Evolutionary conservation across 2,888 invertebrate species (phyloP).

Genomic region (Drosophila helvetica): DNA sequence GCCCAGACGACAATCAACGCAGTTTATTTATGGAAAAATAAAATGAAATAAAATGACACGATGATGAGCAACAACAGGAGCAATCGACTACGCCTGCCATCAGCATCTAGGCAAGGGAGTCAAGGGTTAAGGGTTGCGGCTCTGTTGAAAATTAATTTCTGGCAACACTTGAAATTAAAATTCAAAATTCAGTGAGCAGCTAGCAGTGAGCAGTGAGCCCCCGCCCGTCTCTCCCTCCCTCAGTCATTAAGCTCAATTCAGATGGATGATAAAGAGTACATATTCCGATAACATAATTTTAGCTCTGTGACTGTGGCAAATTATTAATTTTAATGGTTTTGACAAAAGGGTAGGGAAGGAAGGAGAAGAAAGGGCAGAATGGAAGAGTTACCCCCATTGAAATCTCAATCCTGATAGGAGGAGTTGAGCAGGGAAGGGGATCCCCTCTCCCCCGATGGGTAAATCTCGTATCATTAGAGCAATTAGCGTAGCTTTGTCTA

Average conservation of each 20-base stretch:
- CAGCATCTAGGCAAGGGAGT: constrained; percentile 44
- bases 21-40: constrained; percentile 80
- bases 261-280: constrained; percentile 62
- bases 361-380: too few species aligned
- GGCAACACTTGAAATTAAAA: constrained; percentile 80
- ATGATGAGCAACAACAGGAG: constrained; percentile 66
- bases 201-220: neutral
- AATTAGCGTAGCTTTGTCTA: constrained; percentile 72
- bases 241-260: constrained; percentile 47
- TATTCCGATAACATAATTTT: constrained; percentile 33
- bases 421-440: too few species aligned
- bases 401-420: constrained; percentile 2
- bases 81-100: constrained; percentile 55
- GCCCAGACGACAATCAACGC: constrained; percentile 76
- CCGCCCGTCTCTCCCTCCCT: neutral
- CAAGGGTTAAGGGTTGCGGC: constrained; percentile 66
- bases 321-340: constrained; percentile 82
- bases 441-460: neutral
- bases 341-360: constrained; percentile 34
- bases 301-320: constrained; percentile 52
- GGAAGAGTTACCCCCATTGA: constrained; percentile 9
- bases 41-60: constrained; percentile 78
- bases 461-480: constrained; percentile 52
- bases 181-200: constrained; percentile 76
- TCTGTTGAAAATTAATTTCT: constrained; percentile 80